Base-by-base conservation (phyloP, 2,888 invertebrate species). In the Eutolmus rufibarbis region DNA sequence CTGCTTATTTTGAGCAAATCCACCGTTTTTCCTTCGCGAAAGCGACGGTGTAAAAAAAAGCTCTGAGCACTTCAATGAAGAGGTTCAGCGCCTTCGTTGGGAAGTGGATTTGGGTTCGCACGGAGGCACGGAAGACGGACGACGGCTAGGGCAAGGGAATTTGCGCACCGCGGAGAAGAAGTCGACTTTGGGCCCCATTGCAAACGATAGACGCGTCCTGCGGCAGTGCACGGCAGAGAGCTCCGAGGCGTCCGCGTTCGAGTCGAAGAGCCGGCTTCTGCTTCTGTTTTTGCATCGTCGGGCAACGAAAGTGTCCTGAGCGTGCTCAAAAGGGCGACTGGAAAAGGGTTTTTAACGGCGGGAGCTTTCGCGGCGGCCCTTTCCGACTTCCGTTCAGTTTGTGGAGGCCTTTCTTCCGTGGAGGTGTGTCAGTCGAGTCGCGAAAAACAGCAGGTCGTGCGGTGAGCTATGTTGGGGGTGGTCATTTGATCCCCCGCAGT, bases 381-480 rank as follows among this genome's bases (percentile, higher is more conserved):
- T 34, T 74, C 74, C 14, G 46, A 34, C 34, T 57, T 74, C 74
- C 7, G 31, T 81, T 74, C 85, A 85, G 85, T 85, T 85, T 23
- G 2, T 28, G 51, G 74, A 31, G 85, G 74, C 5, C 28, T 46
- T 74, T 40, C 28, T 85, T 85, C 74, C 85, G 85, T 5, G 43
- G 28, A 74, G 85, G 74, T 85, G 74, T n/a, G 16, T 23, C 85
- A 28, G 16, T 74, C 40, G 43, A 74, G 7, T 16, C 74, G 85
- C 46, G 31, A 5, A n/a, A 40, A 43, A n/a, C 12, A 28, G 12
- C 7, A 37, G 74, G 43, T 40, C 85, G 74, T 74, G 66, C 19
- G 37, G 84, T 84, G 28, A 43, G 66, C 43, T 46, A 74, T 85
- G 85, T 51, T 85, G 74, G 46, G 85, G 74, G 23, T 46, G 74